Percentiles rank a stretch among this genome's conserved stretches.
phyloP scores from a whole-genome alignment of 2,888 invertebrate species.

The Heteromurus nitidus region DNA sequence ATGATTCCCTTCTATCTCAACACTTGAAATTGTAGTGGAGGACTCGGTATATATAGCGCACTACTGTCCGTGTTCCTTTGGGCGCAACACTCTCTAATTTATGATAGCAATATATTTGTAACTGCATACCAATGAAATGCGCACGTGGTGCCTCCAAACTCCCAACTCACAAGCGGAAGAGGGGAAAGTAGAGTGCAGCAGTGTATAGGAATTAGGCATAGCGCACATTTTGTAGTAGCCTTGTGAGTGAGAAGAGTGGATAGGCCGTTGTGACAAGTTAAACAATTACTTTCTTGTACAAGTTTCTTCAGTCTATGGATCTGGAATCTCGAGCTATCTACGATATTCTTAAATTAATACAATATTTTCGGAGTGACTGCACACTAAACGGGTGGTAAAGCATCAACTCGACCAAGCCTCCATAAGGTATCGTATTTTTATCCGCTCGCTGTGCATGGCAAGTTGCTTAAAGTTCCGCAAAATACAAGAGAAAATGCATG shows the following conservation, averaged over 20 bases:
- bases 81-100: slow-evolving; percentile 1
- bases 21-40: neutral
- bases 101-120: slow-evolving; percentile 23
- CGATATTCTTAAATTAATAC: slow-evolving; percentile 25
- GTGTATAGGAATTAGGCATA: no score
- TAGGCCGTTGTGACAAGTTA: no score
- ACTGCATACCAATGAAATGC: neutral
- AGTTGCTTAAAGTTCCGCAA: no score
- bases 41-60: neutral
- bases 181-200: neutral
- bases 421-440: no score
- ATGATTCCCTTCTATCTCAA: slow-evolving; percentile 31
- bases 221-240: neutral
- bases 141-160: no score
- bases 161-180: neutral
- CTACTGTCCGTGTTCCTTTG: neutral
- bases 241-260: neutral
- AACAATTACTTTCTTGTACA: neutral
- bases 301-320: no score
- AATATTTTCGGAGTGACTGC: slow-evolving; percentile 11
- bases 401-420: neutral
- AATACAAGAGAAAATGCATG: no score
- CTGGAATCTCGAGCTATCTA: no score
- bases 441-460: no score
- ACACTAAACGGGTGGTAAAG: neutral